Evolutionary conservation across 2,888 invertebrate species (phyloP).

Genomic region (Dryobotodes eremita): DNA sequence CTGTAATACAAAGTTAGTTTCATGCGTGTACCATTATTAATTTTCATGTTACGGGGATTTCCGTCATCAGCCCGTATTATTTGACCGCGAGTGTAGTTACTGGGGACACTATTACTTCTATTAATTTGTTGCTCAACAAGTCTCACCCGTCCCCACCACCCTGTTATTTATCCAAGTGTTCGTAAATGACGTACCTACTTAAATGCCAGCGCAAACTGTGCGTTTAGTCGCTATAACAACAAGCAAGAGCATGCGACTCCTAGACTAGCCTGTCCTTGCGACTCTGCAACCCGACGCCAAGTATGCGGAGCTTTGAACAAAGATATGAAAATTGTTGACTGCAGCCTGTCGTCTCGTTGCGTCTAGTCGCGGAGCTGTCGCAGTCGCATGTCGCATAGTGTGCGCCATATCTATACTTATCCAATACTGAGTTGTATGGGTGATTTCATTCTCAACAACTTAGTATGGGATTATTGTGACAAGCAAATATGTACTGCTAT

Average conservation of each 20-base stretch:
- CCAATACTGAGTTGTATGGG: no score
- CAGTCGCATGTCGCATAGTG: neutral
- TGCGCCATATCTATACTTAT: neutral
- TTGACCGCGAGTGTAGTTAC: no score
- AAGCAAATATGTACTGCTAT: slow-evolving; percentile 31
- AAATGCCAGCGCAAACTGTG: neutral
- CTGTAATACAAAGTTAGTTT: no score
- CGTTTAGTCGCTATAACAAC: no score
- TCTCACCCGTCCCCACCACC: no score
- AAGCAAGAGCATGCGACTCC: neutral
- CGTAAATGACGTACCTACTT: neutral
- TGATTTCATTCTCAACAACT: neutral
- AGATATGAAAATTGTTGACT: neutral
- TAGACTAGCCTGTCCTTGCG: neutral
- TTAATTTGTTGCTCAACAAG: slow-evolving; percentile 1
- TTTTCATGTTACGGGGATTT: no score
- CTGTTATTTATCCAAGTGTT: neutral
- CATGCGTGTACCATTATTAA: no score
- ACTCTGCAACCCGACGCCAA: neutral
- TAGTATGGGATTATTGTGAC: slow-evolving; percentile 47
- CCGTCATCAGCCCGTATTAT: no score
- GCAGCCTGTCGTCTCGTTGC: no score
- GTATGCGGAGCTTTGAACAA: neutral
- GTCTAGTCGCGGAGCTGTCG: no score
- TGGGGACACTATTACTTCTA: neutral